These are phyloP conservation scores for Pseudoips prasinana DNA, from an alignment of 2,888 invertebrate species.

Conservation along the genomic window DNA sequence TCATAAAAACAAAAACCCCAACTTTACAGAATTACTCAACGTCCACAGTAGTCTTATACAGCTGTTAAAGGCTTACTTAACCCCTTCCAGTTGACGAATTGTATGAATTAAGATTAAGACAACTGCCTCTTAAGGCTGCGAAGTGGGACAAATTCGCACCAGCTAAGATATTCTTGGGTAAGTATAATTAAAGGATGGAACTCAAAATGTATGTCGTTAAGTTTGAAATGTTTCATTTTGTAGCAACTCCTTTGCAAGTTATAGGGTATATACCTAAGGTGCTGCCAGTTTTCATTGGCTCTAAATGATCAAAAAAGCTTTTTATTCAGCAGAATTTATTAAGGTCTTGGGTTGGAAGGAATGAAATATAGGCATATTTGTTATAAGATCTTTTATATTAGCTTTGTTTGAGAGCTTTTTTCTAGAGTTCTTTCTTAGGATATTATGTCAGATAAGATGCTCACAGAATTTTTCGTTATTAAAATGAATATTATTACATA, in stretches of 20 bases:
- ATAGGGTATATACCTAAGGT: no score
- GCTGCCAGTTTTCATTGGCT: conserved; percentile 21
- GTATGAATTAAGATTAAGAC: conserved; percentile 51
- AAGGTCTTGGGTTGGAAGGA: conserved; percentile 20
- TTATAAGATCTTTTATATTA: conserved; percentile 9
- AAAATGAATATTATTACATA: no score
- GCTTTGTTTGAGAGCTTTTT: conserved; percentile 12
- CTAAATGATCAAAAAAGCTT: conserved; percentile 24
- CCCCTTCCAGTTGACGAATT: conserved; percentile 50
- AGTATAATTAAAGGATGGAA: conserved; percentile 41
- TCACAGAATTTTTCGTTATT: no score
- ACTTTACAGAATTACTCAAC: conserved; percentile 30
- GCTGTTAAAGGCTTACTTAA: conserved; percentile 41
- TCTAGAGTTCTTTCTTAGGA: not conserved
- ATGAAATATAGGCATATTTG: conserved; percentile 30
- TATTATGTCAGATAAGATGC: no score
- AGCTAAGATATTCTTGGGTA: conserved; percentile 33
- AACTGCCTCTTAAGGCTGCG: conserved; percentile 42
- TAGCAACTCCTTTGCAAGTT: conserved; percentile 6
- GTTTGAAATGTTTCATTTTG: conserved; percentile 30
- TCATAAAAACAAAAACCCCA: conserved; percentile 28
- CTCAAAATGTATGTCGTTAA: conserved; percentile 34
- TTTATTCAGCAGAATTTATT: conserved; percentile 30
- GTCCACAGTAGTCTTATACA: conserved; percentile 27
- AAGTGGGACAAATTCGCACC: conserved; percentile 40